Evolutionary conservation across 2,113 vertebrate species (phyloP), one percentile per base, ranked within the genome.

Genomic region (Ornithorhynchus anatinus): DNA sequence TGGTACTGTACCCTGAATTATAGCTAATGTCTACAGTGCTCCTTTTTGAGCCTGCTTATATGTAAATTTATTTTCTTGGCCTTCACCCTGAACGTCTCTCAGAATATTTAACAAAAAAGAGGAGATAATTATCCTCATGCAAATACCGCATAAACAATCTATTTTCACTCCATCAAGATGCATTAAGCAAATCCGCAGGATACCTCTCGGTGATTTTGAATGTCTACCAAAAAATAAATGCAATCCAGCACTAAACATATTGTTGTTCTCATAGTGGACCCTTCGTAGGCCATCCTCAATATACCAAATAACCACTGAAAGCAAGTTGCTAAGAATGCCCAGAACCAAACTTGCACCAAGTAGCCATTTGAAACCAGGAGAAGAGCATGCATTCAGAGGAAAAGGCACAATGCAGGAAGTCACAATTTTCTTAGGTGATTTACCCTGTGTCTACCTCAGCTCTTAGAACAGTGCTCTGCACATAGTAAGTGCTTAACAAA

Each of bases 161-260:
- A 37, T 25, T 6, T 54, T 23, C n/a, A 16, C 32, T 75, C 45
- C 62, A n/a, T 64, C 63, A 43, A 72, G 64, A 53, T 68, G 20
- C 36, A 2, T 44, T 19, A 45, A 65, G 65, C 72, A 69, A 25
- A 57, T 37, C 7, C 15, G 2, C 75, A 31, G 52, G 68, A 66
- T 17, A 45, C 12, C 16, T 33, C 56, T 72, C 59, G 36, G 25
- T 59, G 47, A 39, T 74, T 74, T 40, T 44, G 33, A 72, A 67
- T 40, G 17, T 58, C 62, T 48, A 44, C 39, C 47, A 50, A 43
- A n/a, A 58, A 84, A 67, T 69, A 79, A 76, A 77, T 51, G 37
- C 22, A 69, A 36, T 61, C 51, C 40, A 58, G 53, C 52, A 20
- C 39, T 57, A 61, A 64, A 47, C 40, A 58, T 22, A 50, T 74